Evolutionary conservation across 2,797 vertebrate species (phyloP).

Genomic region (Tadarida brasiliensis): DNA sequence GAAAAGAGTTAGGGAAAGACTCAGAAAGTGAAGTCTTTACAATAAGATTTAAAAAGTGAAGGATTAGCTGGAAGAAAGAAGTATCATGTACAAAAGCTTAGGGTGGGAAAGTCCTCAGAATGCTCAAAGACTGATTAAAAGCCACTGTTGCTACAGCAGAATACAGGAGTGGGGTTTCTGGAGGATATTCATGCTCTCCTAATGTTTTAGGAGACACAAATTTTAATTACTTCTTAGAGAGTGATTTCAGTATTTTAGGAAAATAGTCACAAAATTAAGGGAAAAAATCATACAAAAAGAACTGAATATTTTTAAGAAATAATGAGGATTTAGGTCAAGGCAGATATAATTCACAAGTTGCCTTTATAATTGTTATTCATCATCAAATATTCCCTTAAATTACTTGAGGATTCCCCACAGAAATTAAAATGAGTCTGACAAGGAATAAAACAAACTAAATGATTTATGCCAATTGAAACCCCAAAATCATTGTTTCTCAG

Average conservation of each 20-base stretch:
- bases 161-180: background rate
- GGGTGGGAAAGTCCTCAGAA: background rate
- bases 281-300: background rate
- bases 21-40: background rate
- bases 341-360: constrained; percentile 47
- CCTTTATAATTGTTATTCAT: constrained; percentile 4
- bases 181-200: background rate
- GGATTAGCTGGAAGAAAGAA: background rate
- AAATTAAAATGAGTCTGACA: constrained; percentile 21
- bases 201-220: background rate
- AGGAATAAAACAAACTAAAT: constrained; percentile 2
- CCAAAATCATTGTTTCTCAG: constrained; percentile 3
- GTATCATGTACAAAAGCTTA: background rate
- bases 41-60: background rate
- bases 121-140: background rate
- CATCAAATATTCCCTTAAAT: background rate
- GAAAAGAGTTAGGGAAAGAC: background rate
- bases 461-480: background rate
- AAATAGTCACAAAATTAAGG: background rate
- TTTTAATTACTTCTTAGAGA: background rate
- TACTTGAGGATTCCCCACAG: background rate
- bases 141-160: background rate
- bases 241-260: background rate
- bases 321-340: constrained; percentile 26
- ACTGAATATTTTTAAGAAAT: background rate